Conservation (phyloP, 2,888 invertebrate genomes). For the Orthosia gracilis region DNA sequence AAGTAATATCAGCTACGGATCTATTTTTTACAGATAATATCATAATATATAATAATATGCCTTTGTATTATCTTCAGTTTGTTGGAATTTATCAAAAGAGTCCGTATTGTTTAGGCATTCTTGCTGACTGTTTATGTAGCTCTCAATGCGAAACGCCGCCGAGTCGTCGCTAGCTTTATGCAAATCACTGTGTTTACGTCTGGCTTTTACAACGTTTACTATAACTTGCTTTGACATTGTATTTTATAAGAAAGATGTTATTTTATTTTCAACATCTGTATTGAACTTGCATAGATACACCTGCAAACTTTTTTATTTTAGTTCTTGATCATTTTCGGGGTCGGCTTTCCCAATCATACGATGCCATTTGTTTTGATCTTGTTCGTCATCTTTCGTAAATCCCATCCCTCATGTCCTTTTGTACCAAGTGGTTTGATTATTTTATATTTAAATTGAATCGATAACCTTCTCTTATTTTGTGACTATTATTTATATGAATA, state of each 20-base stretch:
- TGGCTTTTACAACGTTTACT: slow-evolving; percentile 9
- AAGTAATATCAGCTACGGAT: not conserved
- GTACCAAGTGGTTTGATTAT: too few species aligned
- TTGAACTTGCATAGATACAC: too few species aligned
- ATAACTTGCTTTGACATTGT: not conserved
- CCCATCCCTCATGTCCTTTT: too few species aligned
- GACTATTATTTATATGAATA: not conserved
- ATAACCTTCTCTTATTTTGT: not conserved
- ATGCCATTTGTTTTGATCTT: too few species aligned
- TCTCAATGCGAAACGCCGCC: not conserved
- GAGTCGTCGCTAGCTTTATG: not conserved
- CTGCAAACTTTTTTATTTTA: too few species aligned
- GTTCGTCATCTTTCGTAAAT: too few species aligned
- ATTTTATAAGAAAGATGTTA: not conserved
- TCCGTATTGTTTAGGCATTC: not conserved
- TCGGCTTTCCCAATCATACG: too few species aligned
- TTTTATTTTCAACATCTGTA: too few species aligned
- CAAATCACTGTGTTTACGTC: not conserved
- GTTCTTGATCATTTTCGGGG: too few species aligned
- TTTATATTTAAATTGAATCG: too few species aligned
- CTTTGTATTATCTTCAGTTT: not conserved
- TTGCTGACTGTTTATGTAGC: not conserved
- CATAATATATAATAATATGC: too few species aligned
- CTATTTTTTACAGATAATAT: not conserved
- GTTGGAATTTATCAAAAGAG: not conserved